Evolutionary conservation across 2,888 invertebrate genomes (phyloP), one percentile per base, ranked within the genome.

Genomic region (Bombyx huttoni): DNA sequence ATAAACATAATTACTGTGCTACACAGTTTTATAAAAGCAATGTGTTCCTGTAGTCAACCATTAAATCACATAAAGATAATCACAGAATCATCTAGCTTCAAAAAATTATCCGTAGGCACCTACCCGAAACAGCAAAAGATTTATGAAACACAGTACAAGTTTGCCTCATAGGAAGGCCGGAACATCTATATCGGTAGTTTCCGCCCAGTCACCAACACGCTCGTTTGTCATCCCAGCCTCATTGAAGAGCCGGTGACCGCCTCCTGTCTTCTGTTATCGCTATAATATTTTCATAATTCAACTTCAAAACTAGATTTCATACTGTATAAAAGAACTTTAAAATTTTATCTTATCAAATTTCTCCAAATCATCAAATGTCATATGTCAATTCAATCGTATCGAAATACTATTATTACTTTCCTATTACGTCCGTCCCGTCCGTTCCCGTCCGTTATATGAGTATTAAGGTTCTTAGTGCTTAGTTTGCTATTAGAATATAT

Each of bases 161-260:
- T 56, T 55, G 58, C 67, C 70, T 65, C 67, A 46, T 10, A 64
- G 63, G 70, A 61, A 56, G 56, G 50, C 53, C 53, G 56, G 62
- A 62, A 67, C 72, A 69, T 71, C 68, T 75, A 73, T 73, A 72
- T 67, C 63, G 71, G 69, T 73, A 75, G 72, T 70, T 76, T 75
- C 65, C 66, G 75, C 76, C 64, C 60, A 70, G 75, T 81, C 79
- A 80, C 71, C 63, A 68, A 63, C 60, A 59, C 60, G 65, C 63
- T 80, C 78, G 76, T 81, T 80, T 78, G 74, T 80, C 79, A 79
- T 79, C 68, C 68, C 58, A 55, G 58, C 73, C 70, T 74, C 75
- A 78, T 77, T 78, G 76, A 73, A 68, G 73, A 68, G 68, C 71
- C 65, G 65, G 71, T 71, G 74, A 70, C 75, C 73, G 73, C 67